phyloP scores from a whole-genome alignment of 2,888 invertebrate genomes.

The Leptopilina drosophilae region DNA sequence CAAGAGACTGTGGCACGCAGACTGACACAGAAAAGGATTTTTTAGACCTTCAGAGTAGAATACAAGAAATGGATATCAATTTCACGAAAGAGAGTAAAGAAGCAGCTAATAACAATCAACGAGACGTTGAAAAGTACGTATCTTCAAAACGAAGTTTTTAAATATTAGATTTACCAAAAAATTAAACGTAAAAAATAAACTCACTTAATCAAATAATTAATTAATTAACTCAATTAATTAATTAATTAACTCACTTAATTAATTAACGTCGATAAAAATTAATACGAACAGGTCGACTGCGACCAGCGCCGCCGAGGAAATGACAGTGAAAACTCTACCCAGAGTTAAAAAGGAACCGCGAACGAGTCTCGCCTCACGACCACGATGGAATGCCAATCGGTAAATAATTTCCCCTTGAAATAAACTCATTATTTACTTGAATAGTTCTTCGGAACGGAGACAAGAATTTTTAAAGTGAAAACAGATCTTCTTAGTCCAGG shows the following conservation, averaged over 20 bases:
- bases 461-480: slow-evolving; percentile 62
- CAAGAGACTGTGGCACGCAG: slow-evolving; percentile 84
- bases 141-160: no score
- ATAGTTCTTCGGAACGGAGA: not conserved
- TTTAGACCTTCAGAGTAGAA: slow-evolving; percentile 74
- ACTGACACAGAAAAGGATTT: slow-evolving; percentile 82
- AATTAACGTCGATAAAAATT: no score
- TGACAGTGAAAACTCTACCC: slow-evolving; percentile 57
- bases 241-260: no score
- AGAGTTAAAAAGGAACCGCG: slow-evolving; percentile 68
- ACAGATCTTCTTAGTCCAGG: slow-evolving; percentile 79
- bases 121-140: slow-evolving; percentile 69
- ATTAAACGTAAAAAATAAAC: no score
- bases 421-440: not conserved
- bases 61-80: slow-evolving; percentile 65
- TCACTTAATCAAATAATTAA: no score
- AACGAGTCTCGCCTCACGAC: slow-evolving; percentile 67
- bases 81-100: slow-evolving; percentile 86
- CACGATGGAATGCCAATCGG: slow-evolving; percentile 75
- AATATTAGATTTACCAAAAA: no score
- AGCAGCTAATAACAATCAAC: slow-evolving; percentile 81
- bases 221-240: no score
- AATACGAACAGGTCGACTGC: slow-evolving; percentile 63
- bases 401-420: slow-evolving; percentile 53
- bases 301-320: slow-evolving; percentile 62